Conservation (phyloP, 1,140 invertebrate species). For the Drosophila bipectinata region DNA sequence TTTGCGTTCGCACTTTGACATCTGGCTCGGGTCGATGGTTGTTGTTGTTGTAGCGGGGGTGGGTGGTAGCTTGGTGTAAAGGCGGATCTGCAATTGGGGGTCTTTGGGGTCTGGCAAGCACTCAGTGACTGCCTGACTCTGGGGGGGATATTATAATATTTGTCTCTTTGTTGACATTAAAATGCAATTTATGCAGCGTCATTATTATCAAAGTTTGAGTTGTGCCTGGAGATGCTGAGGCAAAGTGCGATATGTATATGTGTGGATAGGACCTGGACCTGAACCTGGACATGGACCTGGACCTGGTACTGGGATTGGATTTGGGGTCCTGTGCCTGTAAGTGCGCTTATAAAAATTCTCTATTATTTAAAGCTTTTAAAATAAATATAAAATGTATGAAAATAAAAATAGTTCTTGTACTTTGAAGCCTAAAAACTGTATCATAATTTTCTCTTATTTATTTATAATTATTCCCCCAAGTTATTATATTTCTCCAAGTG, state of each 20-base stretch:
- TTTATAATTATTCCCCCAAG: background rate
- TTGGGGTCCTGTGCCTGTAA: conserved; percentile 8
- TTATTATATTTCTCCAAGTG: background rate
- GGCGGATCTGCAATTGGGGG: conserved; percentile 19
- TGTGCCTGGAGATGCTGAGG: conserved; percentile 21
- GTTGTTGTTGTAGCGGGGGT: conserved; percentile 12
- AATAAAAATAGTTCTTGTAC: too few relatives aligned
- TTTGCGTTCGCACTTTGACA: conserved; percentile 80
- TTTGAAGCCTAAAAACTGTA: too few relatives aligned
- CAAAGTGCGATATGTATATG: conserved; percentile 4
- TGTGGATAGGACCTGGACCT: conserved; percentile 17
- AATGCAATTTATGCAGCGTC: conserved; percentile 81
- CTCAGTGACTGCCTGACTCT: conserved; percentile 19
- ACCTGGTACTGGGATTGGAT: conserved; percentile 12
- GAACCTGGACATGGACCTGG: conserved; percentile 16
- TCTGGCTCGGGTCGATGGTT: conserved; percentile 45
- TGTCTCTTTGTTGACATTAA: conserved; percentile 81
- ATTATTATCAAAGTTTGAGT: conserved; percentile 69
- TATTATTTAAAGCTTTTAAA: background rate
- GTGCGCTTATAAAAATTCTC: conserved; percentile 21
- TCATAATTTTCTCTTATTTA: too few relatives aligned
- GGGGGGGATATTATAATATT: conserved; percentile 74
- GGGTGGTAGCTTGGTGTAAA: background rate
- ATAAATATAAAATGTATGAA: too few relatives aligned
- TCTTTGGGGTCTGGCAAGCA: conserved; percentile 33